phyloP scores from a whole-genome alignment of 1,140 invertebrate genomes.

The Diabrotica virgifera region DNA sequence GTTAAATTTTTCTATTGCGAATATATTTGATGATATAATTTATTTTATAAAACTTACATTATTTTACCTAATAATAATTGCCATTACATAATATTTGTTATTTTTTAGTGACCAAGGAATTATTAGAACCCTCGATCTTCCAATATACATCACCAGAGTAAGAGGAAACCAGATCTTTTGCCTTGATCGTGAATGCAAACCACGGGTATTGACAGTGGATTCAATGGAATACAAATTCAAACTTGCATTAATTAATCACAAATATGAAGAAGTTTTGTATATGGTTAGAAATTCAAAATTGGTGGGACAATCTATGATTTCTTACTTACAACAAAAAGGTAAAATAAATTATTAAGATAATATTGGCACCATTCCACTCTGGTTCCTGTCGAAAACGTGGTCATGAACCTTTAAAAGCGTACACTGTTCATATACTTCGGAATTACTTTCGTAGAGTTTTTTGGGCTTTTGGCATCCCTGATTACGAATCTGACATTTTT shows the following conservation, averaged over 20 bases:
- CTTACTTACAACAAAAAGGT: slow-evolving; percentile 94
- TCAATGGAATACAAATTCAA: slow-evolving; percentile 99
- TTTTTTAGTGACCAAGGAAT: slow-evolving; percentile 87
- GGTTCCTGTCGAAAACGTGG: too few relatives aligned
- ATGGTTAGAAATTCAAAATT: slow-evolving; percentile 97
- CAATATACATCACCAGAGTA: slow-evolving; percentile 95
- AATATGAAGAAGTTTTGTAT: slow-evolving; percentile 97
- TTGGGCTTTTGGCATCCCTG: too few relatives aligned
- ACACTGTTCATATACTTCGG: too few relatives aligned
- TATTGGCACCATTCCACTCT: too few relatives aligned
- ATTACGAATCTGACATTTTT: too few relatives aligned
- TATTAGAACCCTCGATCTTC: slow-evolving; percentile 94
- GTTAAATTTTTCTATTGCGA: too few relatives aligned
- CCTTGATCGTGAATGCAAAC: slow-evolving; percentile 88
- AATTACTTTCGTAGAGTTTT: too few relatives aligned
- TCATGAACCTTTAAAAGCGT: too few relatives aligned
- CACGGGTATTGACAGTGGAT: slow-evolving; percentile 90
- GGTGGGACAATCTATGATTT: slow-evolving; percentile 98
- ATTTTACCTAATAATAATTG: too few relatives aligned
- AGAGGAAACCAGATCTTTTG: slow-evolving; percentile 92
- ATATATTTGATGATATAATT: too few relatives aligned
- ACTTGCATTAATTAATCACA: slow-evolving; percentile 90
- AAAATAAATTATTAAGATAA: neutral
- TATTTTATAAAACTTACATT: too few relatives aligned
- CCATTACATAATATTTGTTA: too few relatives aligned